These are phyloP conservation scores for Bembecia ichneumoniformis DNA, from an alignment of 2,888 invertebrate genomes.

Conservation along the genomic window DNA sequence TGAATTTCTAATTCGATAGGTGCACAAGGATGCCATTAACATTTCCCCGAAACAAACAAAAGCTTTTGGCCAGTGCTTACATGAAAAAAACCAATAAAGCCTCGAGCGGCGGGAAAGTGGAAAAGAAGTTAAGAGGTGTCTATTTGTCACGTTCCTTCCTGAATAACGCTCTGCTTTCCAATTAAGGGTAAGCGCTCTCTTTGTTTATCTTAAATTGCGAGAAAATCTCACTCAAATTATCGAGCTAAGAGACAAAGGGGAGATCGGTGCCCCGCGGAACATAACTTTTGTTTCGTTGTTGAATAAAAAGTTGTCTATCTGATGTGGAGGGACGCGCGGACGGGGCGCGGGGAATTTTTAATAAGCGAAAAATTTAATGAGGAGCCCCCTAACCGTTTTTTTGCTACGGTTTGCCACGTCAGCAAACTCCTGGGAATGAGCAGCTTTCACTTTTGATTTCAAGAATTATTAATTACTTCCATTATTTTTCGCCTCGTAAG, in stretches of 20 bases:
- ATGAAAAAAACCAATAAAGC: constrained; percentile 66
- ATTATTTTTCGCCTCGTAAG: background rate
- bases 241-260: constrained; percentile 66
- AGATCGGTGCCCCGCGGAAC: constrained; percentile 52
- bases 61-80: constrained; percentile 45
- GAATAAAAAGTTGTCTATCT: constrained; percentile 65
- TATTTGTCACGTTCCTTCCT: constrained; percentile 72
- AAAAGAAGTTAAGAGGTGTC: constrained; percentile 73
- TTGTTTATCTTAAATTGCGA: constrained; percentile 74
- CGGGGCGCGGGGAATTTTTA: constrained; percentile 68
- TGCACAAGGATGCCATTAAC: constrained; percentile 44
- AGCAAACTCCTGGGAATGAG: constrained; percentile 33
- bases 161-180: constrained; percentile 71
- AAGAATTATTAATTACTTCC: constrained; percentile 28
- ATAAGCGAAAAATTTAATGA: constrained; percentile 73
- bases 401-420: constrained; percentile 48
- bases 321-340: constrained; percentile 36
- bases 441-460: constrained; percentile 29
- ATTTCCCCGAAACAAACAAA: constrained; percentile 62
- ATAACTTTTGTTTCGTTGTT: constrained; percentile 61
- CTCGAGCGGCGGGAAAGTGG: constrained; percentile 58
- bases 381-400: constrained; percentile 39
- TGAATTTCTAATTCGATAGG: constrained; percentile 18
- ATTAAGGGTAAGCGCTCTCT: constrained; percentile 72
- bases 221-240: constrained; percentile 74